Percentiles rank a stretch among this genome's conserved stretches.
phyloP scores from a whole-genome alignment of 1,140 invertebrate genomes.

The Copidosoma floridanum region DNA sequence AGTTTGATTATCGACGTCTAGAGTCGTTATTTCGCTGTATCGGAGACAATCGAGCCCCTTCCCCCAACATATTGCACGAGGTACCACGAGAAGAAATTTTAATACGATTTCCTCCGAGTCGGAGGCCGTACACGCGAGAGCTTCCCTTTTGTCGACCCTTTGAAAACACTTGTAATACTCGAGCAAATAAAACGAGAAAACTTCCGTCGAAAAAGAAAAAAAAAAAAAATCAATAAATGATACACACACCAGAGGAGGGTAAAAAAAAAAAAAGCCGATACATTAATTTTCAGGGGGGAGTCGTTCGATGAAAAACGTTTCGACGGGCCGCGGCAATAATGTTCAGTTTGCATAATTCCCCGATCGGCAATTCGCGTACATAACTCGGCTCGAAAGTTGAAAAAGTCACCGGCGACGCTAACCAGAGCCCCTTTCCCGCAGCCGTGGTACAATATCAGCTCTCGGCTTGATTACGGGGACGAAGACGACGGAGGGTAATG shows the following conservation, averaged over 20 bases:
- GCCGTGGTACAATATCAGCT: too few relatives aligned
- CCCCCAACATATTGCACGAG: too few relatives aligned
- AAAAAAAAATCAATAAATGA: neutral
- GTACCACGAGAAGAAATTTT: too few relatives aligned
- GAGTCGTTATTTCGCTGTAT: too few relatives aligned
- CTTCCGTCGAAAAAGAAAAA: neutral
- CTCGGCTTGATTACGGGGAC: slow-evolving; percentile 20
- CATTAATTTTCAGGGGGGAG: neutral
- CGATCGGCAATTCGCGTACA: neutral
- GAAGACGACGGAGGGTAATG: slow-evolving; percentile 3
- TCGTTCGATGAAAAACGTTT: slow-evolving; percentile 21
- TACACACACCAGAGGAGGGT: too few relatives aligned
- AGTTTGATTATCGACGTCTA: too few relatives aligned
- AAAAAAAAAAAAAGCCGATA: too few relatives aligned
- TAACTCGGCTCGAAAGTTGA: slow-evolving; percentile 5
- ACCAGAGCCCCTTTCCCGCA: neutral
- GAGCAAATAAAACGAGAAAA: neutral
- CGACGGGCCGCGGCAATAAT: slow-evolving; percentile 7
- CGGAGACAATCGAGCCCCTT: too few relatives aligned
- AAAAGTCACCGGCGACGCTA: slow-evolving; percentile 7
- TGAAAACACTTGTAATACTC: too few relatives aligned
- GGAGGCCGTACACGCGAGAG: too few relatives aligned
- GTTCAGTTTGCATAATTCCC: slow-evolving; percentile 17
- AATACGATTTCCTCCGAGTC: too few relatives aligned
- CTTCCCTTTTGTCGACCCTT: too few relatives aligned